These are phyloP conservation scores for Apis dorsata DNA, from an alignment of 1,140 invertebrate genomes.

Conservation along the genomic window DNA sequence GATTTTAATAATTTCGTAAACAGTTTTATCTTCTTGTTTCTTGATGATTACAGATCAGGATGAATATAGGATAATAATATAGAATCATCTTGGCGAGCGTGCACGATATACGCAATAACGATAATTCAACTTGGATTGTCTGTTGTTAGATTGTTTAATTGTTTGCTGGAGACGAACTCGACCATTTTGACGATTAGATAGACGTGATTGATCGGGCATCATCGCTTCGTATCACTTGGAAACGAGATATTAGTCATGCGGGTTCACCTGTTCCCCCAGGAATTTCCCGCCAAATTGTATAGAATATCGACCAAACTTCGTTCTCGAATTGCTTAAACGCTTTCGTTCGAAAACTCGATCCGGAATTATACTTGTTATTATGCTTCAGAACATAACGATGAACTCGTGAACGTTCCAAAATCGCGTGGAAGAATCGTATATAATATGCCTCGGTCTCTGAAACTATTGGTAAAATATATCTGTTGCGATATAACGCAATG, in stretches of 20 bases:
- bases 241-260: constrained; percentile 49
- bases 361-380: neutral
- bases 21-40: neutral
- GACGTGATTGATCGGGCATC: constrained; percentile 52
- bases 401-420: too few relatives aligned
- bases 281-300: constrained; percentile 53
- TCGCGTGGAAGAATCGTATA: too few relatives aligned
- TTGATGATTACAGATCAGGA: neutral
- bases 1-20: neutral
- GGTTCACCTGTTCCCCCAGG: constrained; percentile 43
- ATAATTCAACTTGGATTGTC: constrained; percentile 53
- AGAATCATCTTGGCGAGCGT: neutral
- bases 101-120: neutral
- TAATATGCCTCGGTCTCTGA: too few relatives aligned
- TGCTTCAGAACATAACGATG: neutral
- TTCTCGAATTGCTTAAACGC: constrained; percentile 3
- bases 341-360: neutral
- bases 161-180: constrained; percentile 40
- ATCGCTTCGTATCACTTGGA: constrained; percentile 53
- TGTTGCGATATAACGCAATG: too few relatives aligned
- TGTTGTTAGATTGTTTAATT: constrained; percentile 6
- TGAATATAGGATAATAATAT: neutral
- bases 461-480: too few relatives aligned
- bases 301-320: constrained; percentile 36
- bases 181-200: constrained; percentile 45